A percentile compares a stretch with the other conserved stretches of the same genome.
Evolutionary conservation across 2,113 vertebrate genomes (phyloP).

Genomic region (Pterophyllum scalare): DNA sequence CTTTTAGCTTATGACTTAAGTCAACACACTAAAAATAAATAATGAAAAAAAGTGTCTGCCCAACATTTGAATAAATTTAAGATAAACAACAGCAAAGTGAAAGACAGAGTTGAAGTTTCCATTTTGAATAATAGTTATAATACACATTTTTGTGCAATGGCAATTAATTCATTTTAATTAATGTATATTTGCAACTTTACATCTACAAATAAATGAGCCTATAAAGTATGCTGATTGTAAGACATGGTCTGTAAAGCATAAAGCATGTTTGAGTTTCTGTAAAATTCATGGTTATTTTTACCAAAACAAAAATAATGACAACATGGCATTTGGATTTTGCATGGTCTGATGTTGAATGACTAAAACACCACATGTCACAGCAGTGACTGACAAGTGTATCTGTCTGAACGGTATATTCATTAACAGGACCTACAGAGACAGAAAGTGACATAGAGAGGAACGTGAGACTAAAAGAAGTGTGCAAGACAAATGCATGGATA

Average conservation of each 20-base stretch:
- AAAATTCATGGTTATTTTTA: neutral
- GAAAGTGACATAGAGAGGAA: neutral
- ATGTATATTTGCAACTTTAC: too few relatives aligned
- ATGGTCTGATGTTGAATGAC: neutral
- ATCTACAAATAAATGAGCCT: too few relatives aligned
- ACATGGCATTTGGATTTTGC: neutral
- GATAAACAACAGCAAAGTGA: too few relatives aligned
- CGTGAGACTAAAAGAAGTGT: conserved; percentile 1
- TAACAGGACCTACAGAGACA: neutral
- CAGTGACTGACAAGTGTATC: neutral
- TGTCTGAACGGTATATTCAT: neutral
- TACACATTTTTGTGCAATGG: too few relatives aligned
- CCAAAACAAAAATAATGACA: neutral
- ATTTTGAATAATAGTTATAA: too few relatives aligned
- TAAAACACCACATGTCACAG: neutral
- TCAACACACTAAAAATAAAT: neutral
- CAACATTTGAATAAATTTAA: neutral
- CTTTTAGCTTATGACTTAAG: neutral
- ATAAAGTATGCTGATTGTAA: too few relatives aligned
- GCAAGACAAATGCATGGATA: conserved; percentile 29
- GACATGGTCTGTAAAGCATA: too few relatives aligned
- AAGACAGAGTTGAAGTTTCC: neutral
- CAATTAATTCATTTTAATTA: too few relatives aligned
- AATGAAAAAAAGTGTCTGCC: neutral
- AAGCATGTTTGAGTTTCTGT: too few relatives aligned